These are phyloP conservation scores for Drosophila littoralis DNA, from an alignment of 1,140 invertebrate species.

Conservation along the genomic window DNA sequence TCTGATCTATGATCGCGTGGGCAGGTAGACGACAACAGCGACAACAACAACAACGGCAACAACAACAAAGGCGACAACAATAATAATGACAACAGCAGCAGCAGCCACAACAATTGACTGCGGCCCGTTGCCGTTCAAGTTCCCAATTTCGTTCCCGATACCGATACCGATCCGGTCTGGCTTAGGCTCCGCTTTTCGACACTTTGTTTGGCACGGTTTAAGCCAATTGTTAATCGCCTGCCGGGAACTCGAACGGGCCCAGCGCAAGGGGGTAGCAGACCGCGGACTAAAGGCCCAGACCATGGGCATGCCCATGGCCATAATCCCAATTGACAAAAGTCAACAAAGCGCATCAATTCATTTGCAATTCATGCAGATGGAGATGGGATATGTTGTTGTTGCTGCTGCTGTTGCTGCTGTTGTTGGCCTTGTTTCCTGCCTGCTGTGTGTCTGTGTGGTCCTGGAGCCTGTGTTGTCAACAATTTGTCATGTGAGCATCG, in stretches of 20 bases:
- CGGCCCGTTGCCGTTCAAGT: constrained; percentile 11
- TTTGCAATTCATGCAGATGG: constrained; percentile 71
- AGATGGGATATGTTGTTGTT: constrained; percentile 27
- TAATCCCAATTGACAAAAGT: constrained; percentile 81
- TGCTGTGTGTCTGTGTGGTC: constrained; percentile 31
- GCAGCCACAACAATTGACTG: constrained; percentile 23
- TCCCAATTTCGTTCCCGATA: constrained; percentile 16
- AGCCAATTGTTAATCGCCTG: constrained; percentile 73
- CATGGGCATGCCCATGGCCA: constrained; percentile 34
- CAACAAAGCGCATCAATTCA: constrained; percentile 81
- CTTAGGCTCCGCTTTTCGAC: constrained; percentile 79
- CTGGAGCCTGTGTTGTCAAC: constrained; percentile 35
- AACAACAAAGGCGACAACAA: constrained; percentile 1
- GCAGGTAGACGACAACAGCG: constrained; percentile 60
- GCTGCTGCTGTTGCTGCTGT: constrained; percentile 17
- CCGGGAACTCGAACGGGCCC: neutral
- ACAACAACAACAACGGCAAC: neutral
- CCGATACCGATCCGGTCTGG: constrained; percentile 49
- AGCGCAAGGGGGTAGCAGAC: neutral
- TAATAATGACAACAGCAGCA: constrained; percentile 10
- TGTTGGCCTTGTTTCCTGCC: constrained; percentile 15
- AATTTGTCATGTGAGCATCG: constrained; percentile 45
- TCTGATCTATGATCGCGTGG: constrained; percentile 70
- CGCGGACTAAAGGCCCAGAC: neutral
- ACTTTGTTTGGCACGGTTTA: constrained; percentile 80